Evolutionary conservation across 1,140 invertebrate species (phyloP), one percentile per base, ranked within the genome.

Genomic region (Kradibia gibbosae): DNA sequence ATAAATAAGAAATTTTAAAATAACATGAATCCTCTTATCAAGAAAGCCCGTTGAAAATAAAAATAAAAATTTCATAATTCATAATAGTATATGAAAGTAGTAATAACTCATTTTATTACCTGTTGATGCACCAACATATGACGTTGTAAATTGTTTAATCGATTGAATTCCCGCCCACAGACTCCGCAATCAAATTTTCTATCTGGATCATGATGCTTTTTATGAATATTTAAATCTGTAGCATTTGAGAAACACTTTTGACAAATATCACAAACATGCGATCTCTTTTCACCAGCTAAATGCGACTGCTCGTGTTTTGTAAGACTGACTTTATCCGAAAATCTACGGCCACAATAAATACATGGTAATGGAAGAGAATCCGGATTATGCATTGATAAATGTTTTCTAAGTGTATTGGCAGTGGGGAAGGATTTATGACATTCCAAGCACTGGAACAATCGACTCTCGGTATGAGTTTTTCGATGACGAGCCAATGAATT

Each of bases 41-140:
- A n/a, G n/a, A n/a, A n/a, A n/a, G n/a, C n/a, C n/a, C n/a, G n/a
- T n/a, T n/a, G n/a, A n/a, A n/a, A n/a, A n/a, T n/a, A n/a, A n/a
- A n/a, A n/a, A n/a, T n/a, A n/a, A n/a, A n/a, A n/a, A n/a, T n/a
- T n/a, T n/a, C n/a, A n/a, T n/a, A n/a, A n/a, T n/a, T n/a, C n/a
- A n/a, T n/a, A n/a, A n/a, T n/a, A n/a, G n/a, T n/a, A n/a, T n/a
- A n/a, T n/a, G n/a, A n/a, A n/a, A n/a, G n/a, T 8, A 25, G 15
- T 53, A 50, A 62, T 50, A 82, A 72, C 81, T 74, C 42, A 31
- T 80, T 75, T 84, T 67, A 85, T 85, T 90, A 90, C 91, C 87
- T 91, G 91, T 85, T 91, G 89, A 86, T 91, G 91, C 75, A 91
- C 91, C 88, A 91, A 88, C 90, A 91, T 91, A 81, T 91, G 91